Base-by-base conservation (phyloP, 2,888 invertebrate species). In the Sarcophaga variegata region DNA sequence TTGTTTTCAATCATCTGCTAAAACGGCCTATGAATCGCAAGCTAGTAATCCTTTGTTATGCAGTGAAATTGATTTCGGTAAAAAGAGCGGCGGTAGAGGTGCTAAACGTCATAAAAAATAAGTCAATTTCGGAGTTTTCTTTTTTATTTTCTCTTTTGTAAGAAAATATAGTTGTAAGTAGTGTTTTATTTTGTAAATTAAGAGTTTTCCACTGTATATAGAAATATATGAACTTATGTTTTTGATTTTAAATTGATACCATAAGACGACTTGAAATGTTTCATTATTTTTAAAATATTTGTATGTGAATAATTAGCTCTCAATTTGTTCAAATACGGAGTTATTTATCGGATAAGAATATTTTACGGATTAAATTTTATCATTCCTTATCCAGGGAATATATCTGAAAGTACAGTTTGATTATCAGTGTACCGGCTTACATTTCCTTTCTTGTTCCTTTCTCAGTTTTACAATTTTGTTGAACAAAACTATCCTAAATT, bases 51-150 rank as follows among this genome's bases (percentile, higher is more conserved):
- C 93, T 0, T 77, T 94, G 6, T 89, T 93, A 72, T 92, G 92
- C 82, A 93, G 93, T 62, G 91, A 92, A 77, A 90, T 93, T 54
- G 93, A 93, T 88, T 93, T 91, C 84, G 92, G 91, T 17, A 92
- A 90, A 54, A 91, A 90, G 59, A 90, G 90, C 17, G 88, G 90
- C 2, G 81, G 77, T 0, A 88, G 85, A 47, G 63, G 81, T 2
- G 60, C 89, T 3, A 88, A 89, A 77, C 90, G 89, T 87, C 81
- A 63, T 60, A 87, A 84, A 49, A 81, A 85, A 22, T 72, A 83
- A 83, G 8, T 8, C 37, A 37, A 37, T 10, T 37, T 37, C 10
- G 10, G 37, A 37, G 27, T 37, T 66, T 27, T 88, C 82, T 12
- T 25, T 1, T 11, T 20, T 12, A 66, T 20, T 37, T 25, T 10